Percentiles rank a stretch among this genome's conserved stretches.
phyloP scores from a whole-genome alignment of 2,888 invertebrate species.

The Trachelus troglodyta region DNA sequence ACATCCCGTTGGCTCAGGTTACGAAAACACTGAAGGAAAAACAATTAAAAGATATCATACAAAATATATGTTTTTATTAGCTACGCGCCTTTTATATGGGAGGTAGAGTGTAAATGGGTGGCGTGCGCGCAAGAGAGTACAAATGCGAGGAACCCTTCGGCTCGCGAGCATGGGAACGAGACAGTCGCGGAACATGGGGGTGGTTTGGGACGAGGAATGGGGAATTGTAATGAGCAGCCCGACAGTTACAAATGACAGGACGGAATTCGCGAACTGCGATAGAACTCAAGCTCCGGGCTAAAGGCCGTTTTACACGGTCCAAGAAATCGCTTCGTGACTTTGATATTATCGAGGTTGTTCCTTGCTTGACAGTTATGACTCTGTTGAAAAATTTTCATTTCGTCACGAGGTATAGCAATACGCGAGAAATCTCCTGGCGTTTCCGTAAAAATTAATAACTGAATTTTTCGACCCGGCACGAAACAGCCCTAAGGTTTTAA shows the following conservation, averaged over 20 bases:
- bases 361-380: background rate
- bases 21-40: slow-evolving; percentile 16
- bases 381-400: background rate
- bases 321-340: slow-evolving; percentile 10
- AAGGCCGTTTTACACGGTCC: slow-evolving; percentile 59
- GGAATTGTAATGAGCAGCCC: slow-evolving; percentile 67
- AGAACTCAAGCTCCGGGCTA: slow-evolving; percentile 59
- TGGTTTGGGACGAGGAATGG: slow-evolving; percentile 59
- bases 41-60: slow-evolving; percentile 42
- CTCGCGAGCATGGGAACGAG: slow-evolving; percentile 30
- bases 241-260: slow-evolving; percentile 68
- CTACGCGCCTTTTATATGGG: slow-evolving; percentile 24
- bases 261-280: slow-evolving; percentile 66
- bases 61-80: slow-evolving; percentile 48
- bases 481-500: background rate
- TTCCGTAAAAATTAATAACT: background rate
- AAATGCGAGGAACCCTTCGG: slow-evolving; percentile 21
- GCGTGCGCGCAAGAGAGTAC: slow-evolving; percentile 35
- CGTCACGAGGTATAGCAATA: background rate
- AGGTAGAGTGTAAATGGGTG: slow-evolving; percentile 40
- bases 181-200: slow-evolving; percentile 35
- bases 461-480: background rate
- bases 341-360: background rate
- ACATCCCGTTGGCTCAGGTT: background rate
- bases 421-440: background rate